phyloP scores from a whole-genome alignment of 2,797 vertebrate genomes.

The Sylvilagus floridanus region DNA sequence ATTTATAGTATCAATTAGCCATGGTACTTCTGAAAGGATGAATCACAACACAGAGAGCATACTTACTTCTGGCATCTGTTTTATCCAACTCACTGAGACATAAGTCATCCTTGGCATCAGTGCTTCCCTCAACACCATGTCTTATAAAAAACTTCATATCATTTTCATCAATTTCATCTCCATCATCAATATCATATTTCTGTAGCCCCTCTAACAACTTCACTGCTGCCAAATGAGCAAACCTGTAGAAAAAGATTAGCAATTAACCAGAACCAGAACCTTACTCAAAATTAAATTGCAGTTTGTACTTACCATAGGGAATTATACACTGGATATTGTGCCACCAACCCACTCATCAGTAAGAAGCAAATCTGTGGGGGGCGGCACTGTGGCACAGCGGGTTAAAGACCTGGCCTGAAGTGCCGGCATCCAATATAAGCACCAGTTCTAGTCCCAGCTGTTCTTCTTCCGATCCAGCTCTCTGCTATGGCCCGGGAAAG shows the following conservation, averaged over 20 bases:
- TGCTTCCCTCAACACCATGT: conserved; percentile 89
- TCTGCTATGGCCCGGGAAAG: too few species aligned
- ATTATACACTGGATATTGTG: neutral
- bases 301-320: conserved; percentile 16
- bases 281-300: conserved; percentile 24
- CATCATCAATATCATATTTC: conserved; percentile 84
- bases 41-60: neutral
- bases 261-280: conserved; percentile 39
- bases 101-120: conserved; percentile 86
- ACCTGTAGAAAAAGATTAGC: conserved; percentile 83
- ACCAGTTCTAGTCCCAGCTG: too few species aligned
- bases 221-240: conserved; percentile 87
- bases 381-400: too few species aligned
- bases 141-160: conserved; percentile 85
- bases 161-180: conserved; percentile 85
- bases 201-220: conserved; percentile 84
- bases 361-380: neutral
- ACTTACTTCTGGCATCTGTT: conserved; percentile 88
- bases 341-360: neutral
- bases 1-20: neutral
- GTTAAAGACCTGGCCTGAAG: too few species aligned
- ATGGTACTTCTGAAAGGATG: conserved; percentile 22
- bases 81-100: conserved; percentile 82
- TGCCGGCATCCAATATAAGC: too few species aligned
- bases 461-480: too few species aligned